These are phyloP conservation scores for Podilymbus podiceps DNA, from an alignment of 2,113 vertebrate species.

Conservation along the genomic window DNA sequence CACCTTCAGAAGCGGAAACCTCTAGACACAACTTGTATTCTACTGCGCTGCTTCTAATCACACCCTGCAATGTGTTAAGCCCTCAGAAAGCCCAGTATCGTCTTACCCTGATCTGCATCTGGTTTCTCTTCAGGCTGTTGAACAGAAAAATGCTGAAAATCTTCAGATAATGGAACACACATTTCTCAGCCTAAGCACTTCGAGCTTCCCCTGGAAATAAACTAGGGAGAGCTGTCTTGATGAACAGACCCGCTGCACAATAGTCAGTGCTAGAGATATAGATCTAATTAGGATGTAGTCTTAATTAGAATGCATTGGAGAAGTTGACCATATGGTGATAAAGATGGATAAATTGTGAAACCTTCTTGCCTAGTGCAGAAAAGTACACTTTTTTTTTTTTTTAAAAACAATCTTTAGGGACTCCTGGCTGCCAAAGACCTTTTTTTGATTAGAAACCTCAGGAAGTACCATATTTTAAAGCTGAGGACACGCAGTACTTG, in stretches of 20 bases:
- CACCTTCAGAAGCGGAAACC: background rate
- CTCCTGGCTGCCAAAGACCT: background rate
- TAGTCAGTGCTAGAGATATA: background rate
- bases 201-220: background rate
- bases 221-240: background rate
- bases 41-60: background rate
- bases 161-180: background rate
- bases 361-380: background rate
- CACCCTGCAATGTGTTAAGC: background rate
- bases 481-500: background rate
- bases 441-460: background rate
- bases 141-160: background rate
- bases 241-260: background rate
- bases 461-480: background rate
- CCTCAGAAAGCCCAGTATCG: background rate
- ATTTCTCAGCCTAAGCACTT: background rate
- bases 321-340: slow-evolving; percentile 45
- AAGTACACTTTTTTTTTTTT: background rate
- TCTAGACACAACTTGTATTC: background rate
- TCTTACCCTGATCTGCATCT: background rate
- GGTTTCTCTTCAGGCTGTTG: background rate
- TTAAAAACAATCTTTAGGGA: background rate
- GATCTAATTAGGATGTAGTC: background rate
- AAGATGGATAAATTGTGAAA: background rate
- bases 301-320: slow-evolving; percentile 22